Evolutionary conservation across 2,797 vertebrate species (phyloP).

Genomic region (Oceanodroma leucorhoa): DNA sequence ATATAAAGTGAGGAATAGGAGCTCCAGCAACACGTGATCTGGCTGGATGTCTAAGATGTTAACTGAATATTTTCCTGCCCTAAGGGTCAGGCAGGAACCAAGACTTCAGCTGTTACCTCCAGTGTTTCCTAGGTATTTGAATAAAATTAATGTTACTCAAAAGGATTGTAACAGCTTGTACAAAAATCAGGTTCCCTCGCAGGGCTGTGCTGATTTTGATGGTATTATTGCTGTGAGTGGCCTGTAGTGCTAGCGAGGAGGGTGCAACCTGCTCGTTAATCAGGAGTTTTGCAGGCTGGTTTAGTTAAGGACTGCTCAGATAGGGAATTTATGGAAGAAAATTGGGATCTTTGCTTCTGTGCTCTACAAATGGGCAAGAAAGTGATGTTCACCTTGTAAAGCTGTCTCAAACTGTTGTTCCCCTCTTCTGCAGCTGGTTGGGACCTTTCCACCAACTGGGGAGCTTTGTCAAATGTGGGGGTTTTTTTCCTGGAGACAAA

Average conservation of each 20-base stretch:
- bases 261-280: neutral
- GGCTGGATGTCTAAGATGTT: neutral
- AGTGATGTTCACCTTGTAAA: accelerated
- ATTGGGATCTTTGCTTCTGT: neutral
- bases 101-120: neutral
- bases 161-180: neutral
- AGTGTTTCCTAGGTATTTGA: neutral
- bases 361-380: neutral
- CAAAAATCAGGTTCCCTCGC: neutral
- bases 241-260: neutral
- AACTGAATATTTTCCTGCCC: neutral
- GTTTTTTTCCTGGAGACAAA: neutral
- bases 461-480: neutral
- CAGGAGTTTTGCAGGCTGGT: neutral
- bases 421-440: neutral
- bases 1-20: neutral
- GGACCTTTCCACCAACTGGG: accelerated
- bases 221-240: neutral
- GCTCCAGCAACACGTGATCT: neutral
- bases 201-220: neutral
- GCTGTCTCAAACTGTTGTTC: neutral
- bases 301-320: neutral
- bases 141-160: neutral
- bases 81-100: neutral
- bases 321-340: neutral